Conservation (phyloP, 2,797 vertebrate genomes). For the Syndactyla subalaris region DNA sequence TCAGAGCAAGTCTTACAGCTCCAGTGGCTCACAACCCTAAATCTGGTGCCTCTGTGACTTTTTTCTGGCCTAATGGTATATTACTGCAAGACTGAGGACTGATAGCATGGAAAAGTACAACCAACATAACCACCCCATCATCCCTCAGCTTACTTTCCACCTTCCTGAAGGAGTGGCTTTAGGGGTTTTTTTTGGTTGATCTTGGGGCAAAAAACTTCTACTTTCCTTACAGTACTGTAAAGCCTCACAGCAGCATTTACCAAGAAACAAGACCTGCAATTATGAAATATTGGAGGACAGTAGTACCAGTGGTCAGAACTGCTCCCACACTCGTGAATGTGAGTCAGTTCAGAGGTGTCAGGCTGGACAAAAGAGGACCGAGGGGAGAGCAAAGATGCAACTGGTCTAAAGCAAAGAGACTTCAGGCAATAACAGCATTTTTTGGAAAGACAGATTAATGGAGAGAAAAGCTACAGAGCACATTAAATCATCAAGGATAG, state of each 20-base stretch:
- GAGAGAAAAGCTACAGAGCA: not conserved
- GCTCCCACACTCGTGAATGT: not conserved
- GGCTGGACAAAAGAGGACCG: not conserved
- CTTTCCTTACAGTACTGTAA: not conserved
- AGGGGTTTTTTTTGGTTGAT: accelerated
- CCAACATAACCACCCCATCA: not conserved
- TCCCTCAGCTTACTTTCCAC: not conserved
- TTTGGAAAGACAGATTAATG: not conserved
- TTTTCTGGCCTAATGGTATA: not conserved
- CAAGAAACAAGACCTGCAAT: not conserved
- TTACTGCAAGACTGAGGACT: not conserved
- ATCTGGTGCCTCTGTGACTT: not conserved
- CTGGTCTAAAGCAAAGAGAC: not conserved
- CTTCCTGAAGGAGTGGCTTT: not conserved
- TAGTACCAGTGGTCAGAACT: not conserved
- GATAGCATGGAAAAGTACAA: not conserved
- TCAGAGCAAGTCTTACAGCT: not conserved
- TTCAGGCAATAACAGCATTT: not conserved
- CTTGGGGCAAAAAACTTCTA: not conserved
- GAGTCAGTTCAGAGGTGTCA: not conserved
- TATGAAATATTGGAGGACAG: not conserved
- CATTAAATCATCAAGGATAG: not conserved
- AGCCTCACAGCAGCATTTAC: not conserved
- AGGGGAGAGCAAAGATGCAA: not conserved
- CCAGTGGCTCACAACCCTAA: not conserved